Evolutionary conservation across 1,140 invertebrate genomes (phyloP).

Genomic region (Phymorhynchus buccinoides): DNA sequence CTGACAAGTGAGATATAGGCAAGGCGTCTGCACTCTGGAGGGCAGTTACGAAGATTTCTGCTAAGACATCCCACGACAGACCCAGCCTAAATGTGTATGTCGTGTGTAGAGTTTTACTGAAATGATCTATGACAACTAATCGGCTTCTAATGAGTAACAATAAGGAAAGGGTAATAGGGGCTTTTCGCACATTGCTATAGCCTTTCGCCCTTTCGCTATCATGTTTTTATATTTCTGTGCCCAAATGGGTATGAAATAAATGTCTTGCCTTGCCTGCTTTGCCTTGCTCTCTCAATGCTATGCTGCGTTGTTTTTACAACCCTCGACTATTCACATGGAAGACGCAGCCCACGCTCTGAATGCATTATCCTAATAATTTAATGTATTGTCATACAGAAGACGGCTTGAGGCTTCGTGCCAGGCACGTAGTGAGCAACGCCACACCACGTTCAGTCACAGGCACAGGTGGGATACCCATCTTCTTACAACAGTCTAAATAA

Average conservation of each 20-base stretch:
- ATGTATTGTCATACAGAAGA: neutral
- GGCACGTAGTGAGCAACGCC: neutral
- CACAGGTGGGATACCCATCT: constrained; percentile 7
- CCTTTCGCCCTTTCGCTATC: neutral
- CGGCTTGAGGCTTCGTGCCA: neutral
- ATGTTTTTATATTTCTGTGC: no score
- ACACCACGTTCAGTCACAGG: constrained; percentile 19
- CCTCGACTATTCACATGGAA: neutral
- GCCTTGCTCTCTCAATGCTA: neutral
- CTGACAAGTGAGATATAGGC: no score
- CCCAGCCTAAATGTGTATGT: no score
- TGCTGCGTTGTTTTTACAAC: neutral
- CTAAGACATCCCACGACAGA: no score
- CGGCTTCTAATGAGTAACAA: neutral
- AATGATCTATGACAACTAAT: no score
- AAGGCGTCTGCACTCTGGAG: no score
- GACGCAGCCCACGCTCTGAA: neutral
- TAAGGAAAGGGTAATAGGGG: neutral
- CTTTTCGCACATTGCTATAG: neutral
- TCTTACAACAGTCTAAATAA: constrained; percentile 1
- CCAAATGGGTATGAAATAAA: no score
- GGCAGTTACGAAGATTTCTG: no score
- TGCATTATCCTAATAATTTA: neutral
- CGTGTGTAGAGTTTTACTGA: no score
- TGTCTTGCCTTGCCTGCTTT: no score